Percentiles rank a stretch among this genome's conserved stretches.
Evolutionary conservation across 2,113 vertebrate species (phyloP).

Genomic region (Gnathonemus echidnorhynchus): DNA sequence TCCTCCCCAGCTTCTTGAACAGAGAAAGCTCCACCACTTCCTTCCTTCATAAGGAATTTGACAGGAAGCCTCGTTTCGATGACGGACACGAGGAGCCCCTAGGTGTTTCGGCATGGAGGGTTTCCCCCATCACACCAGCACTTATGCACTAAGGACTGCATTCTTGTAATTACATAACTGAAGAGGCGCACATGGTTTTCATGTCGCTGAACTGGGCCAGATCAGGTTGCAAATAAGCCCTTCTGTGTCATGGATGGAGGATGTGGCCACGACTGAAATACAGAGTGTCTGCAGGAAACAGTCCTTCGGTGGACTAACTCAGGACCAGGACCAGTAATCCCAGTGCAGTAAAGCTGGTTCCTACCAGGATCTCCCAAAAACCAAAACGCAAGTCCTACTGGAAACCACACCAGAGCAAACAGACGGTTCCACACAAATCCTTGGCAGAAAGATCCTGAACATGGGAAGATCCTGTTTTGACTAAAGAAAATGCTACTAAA

Average conservation of each 20-base stretch:
- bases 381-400: neutral
- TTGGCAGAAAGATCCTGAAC: neutral
- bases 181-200: neutral
- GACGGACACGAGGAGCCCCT: neutral
- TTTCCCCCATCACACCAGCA: neutral
- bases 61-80: neutral
- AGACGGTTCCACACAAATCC: neutral
- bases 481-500: neutral
- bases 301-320: neutral
- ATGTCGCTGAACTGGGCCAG: neutral
- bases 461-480: neutral
- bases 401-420: neutral
- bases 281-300: neutral
- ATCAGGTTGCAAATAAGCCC: neutral
- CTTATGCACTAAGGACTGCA: neutral
- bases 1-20: neutral
- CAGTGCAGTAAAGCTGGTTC: neutral
- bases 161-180: neutral
- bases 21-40: neutral
- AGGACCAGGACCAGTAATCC: neutral
- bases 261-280: neutral
- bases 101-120: neutral
- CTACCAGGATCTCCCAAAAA: neutral
- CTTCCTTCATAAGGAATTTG: neutral
- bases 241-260: neutral